A percentile compares a stretch with the other conserved stretches of the same genome.
Evolutionary conservation across 2,113 vertebrate species (phyloP).

Genomic region (Leucoraja erinaceus): DNA sequence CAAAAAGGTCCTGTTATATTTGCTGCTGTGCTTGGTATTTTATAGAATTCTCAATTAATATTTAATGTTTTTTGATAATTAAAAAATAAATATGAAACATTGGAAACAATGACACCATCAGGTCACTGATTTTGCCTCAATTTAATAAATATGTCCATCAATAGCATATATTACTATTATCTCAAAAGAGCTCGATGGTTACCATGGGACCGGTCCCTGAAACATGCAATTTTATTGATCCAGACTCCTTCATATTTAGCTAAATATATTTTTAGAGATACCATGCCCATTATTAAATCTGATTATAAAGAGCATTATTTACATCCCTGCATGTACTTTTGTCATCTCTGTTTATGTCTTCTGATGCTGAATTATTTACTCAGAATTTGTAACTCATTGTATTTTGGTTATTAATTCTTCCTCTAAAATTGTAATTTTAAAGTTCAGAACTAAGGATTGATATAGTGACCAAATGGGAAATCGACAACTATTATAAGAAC

Average conservation of each 20-base stretch:
- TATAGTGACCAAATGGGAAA: not conserved
- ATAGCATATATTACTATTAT: not conserved
- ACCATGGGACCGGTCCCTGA: not conserved
- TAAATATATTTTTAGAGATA: conserved; percentile 4
- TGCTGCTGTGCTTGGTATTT: not conserved
- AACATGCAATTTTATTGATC: not conserved
- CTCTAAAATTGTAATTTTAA: not conserved
- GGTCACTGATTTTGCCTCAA: not conserved
- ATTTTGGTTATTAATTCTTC: not conserved
- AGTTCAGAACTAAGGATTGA: not conserved
- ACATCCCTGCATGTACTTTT: not conserved
- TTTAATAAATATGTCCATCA: not conserved
- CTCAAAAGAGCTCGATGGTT: not conserved
- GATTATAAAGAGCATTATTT: not conserved
- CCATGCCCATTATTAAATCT: not conserved
- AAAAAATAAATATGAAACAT: not conserved
- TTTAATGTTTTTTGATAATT: not conserved
- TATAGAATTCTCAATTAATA: not conserved
- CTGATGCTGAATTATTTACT: not conserved
- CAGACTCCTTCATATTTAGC: not conserved
- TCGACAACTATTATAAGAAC: too few relatives aligned
- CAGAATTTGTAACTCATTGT: not conserved
- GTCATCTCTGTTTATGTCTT: not conserved
- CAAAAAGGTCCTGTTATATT: not conserved
- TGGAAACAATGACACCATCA: not conserved